Percentiles rank a stretch among this genome's conserved stretches.
phyloP scores from a whole-genome alignment of 2,113 vertebrate genomes.

The Perca flavescens region DNA sequence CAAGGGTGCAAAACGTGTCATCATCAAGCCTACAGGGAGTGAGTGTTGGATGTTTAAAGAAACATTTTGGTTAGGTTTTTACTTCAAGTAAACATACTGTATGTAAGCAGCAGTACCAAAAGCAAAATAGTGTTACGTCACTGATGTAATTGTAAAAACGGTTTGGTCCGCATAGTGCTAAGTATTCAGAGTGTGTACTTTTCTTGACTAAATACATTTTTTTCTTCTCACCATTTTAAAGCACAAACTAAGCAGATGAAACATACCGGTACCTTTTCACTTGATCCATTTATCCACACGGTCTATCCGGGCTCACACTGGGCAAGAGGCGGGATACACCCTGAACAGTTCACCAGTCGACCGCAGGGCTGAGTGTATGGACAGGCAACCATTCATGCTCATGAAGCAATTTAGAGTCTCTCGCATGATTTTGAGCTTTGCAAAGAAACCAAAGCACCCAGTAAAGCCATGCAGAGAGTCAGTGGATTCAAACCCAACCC shows the following conservation, averaged over 20 bases:
- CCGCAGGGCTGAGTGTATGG: neutral
- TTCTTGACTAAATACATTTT: neutral
- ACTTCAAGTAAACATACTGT: neutral
- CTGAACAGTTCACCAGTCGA: neutral
- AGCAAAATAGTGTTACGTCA: neutral
- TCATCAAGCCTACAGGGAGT: neutral
- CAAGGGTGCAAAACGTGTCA: neutral
- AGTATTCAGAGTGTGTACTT: neutral
- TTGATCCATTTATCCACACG: neutral
- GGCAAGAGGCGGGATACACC: too few species aligned
- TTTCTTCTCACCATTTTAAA: too few species aligned
- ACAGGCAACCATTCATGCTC: neutral
- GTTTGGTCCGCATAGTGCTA: neutral
- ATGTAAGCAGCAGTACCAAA: neutral
- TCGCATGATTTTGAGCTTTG: neutral
- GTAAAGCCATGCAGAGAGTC: neutral
- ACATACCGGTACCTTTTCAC: neutral
- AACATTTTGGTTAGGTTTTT: too few species aligned
- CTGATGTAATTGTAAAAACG: neutral
- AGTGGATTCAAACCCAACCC: too few species aligned
- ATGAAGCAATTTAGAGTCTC: neutral
- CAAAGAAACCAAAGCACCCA: neutral
- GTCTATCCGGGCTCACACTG: neutral
- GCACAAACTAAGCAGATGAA: neutral
- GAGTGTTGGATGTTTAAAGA: too few species aligned